Percentiles rank a stretch among this genome's conserved stretches.
phyloP scores from a whole-genome alignment of 2,113 vertebrate species.

The Oreocharis arfaki region DNA sequence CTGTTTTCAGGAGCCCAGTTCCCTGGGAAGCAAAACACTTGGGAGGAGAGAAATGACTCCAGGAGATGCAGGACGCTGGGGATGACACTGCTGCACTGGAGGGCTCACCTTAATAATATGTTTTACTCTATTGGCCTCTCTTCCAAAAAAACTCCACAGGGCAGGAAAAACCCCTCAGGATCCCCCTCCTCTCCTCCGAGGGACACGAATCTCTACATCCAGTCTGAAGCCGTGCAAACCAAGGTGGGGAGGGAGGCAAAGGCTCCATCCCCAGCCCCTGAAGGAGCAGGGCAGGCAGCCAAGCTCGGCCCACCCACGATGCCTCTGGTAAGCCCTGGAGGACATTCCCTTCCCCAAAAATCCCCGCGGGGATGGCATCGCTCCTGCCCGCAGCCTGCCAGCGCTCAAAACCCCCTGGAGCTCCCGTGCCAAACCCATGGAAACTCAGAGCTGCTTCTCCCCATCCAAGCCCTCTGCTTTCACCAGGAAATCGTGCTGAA shows the following conservation, averaged over 20 bases:
- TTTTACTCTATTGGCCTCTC: background rate
- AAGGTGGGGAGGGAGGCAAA: background rate
- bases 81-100: background rate
- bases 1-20: background rate
- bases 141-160: background rate
- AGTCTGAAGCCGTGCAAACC: background rate
- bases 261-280: background rate
- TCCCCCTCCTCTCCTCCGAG: background rate
- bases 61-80: background rate
- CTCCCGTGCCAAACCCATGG: background rate
- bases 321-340: background rate
- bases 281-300: background rate
- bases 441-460: background rate
- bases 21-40: background rate
- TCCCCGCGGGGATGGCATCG: rapidly evolving
- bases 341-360: conserved; percentile 7
- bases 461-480: background rate
- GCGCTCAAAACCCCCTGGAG: background rate
- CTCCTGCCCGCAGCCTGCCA: background rate
- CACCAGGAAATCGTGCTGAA: rapidly evolving
- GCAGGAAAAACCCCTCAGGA: background rate
- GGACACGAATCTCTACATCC: rapidly evolving
- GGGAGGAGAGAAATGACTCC: background rate
- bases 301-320: background rate
- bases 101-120: background rate